Base-by-base conservation (phyloP, 2,888 invertebrate species). In the Campoplex capitator region DNA sequence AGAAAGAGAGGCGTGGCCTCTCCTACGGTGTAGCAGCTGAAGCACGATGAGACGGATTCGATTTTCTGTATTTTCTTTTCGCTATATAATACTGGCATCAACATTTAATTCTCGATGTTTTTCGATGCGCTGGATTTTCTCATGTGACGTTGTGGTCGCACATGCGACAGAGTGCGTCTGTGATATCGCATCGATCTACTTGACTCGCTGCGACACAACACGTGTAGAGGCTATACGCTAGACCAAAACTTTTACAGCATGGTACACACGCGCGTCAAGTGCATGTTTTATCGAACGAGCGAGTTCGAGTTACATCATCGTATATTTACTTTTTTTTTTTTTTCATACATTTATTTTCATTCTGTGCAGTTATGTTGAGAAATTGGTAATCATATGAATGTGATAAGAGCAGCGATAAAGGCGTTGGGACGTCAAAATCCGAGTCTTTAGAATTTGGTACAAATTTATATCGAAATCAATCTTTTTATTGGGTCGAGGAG, bases 171-270 rank as follows among this genome's bases (percentile, higher is more conserved):
- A 62, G 32, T 62, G 23, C 23, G 62, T 32, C 32, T 62, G 16
- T 51, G 18, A 32, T 16, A 51, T 71, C 32, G 71, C 42, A 32
- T 18, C 51, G 71, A 71, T 71, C 71, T 32, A 32, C 71, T 51
- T 51, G 71, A 51, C 51, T 51, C n/a, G 71, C 51, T 51, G 51
- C 71, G 9, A 8, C 68, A 68, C 42, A 68, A 68, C 42, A 42
- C 32, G 51, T 32, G 71, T 51, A 51, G 11, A 18, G 35, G 32
- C 32, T 6, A 6, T 11, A 71, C 18, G 9, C 13, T 8, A 71
- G 32, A 71, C 38, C 38, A 51, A 71, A 32, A 51, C 51, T 51
- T 51, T 18, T 32, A 18, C 9, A 48, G 48, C 48, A 48, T 48
- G 28, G 18, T 28, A 70, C 45, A 32, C 70, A 23, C 23, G 13